Percentiles rank a stretch among this genome's conserved stretches.
phyloP scores from a whole-genome alignment of 2,113 vertebrate species.

The Chaenocephalus aceratus region DNA sequence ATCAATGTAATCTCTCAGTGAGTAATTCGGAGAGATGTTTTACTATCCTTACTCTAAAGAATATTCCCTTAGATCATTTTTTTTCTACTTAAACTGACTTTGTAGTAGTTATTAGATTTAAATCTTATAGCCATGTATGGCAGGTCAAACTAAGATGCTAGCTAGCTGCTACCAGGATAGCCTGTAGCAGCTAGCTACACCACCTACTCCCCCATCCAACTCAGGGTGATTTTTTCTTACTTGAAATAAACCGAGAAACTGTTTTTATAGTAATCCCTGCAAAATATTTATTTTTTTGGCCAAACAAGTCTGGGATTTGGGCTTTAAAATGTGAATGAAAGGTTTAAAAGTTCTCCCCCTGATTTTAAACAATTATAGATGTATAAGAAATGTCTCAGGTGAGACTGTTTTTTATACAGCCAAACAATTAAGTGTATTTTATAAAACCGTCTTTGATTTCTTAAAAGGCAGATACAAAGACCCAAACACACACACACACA shows the following conservation, averaged over 20 bases:
- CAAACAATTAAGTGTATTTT: conserved; percentile 51
- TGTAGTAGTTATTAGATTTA: neutral
- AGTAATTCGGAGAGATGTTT: neutral
- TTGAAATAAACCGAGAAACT: too few relatives aligned
- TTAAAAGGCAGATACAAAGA: conserved; percentile 38
- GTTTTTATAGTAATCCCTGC: neutral
- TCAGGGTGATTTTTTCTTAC: neutral
- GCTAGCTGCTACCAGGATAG: too few relatives aligned
- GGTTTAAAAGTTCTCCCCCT: conserved; percentile 2
- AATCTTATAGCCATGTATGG: too few relatives aligned
- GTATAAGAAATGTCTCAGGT: conserved; percentile 38
- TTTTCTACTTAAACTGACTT: too few relatives aligned
- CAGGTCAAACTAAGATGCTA: too few relatives aligned
- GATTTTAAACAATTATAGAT: conserved; percentile 42
- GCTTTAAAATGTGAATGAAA: conserved; percentile 43
- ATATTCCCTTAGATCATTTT: too few relatives aligned
- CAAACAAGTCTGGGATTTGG: conserved; percentile 27
- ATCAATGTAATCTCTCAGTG: neutral
- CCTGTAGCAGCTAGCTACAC: neutral
- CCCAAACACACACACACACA: conserved; percentile 36
- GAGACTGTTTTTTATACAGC: conserved; percentile 37
- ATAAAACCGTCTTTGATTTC: conserved; percentile 40
- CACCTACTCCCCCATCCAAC: neutral
- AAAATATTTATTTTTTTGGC: neutral
- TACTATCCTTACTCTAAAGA: neutral